Evolutionary conservation across 2,888 invertebrate species (phyloP).

Genomic region (Caenorhabditis becei): DNA sequence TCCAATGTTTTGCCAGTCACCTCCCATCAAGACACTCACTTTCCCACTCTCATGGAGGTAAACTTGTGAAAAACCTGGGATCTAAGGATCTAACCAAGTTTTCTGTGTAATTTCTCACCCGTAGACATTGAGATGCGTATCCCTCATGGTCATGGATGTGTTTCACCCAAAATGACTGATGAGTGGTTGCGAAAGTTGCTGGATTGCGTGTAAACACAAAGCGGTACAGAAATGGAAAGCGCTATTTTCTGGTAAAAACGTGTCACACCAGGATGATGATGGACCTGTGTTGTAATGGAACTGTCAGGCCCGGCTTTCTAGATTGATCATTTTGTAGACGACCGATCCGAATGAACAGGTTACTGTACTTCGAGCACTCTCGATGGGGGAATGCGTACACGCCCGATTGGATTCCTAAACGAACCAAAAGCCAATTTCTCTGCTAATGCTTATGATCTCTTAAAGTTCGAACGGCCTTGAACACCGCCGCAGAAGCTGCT

Average conservation of each 20-base stretch:
- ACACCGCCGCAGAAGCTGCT: constrained; percentile 19
- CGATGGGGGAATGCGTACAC: constrained; percentile 1
- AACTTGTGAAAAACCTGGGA: constrained; percentile 43
- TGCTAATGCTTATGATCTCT: constrained; percentile 55
- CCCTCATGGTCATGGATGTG: constrained; percentile 49
- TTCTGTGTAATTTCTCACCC: constrained; percentile 58
- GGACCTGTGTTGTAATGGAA: constrained; percentile 43
- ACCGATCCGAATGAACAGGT: neutral
- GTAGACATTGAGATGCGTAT: constrained; percentile 49
- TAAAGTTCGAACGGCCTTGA: constrained; percentile 59
- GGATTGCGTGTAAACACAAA: constrained; percentile 52
- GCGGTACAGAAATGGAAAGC: constrained; percentile 54
- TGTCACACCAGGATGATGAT: constrained; percentile 33
- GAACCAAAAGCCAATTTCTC: constrained; percentile 23
- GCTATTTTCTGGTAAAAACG: constrained; percentile 27
- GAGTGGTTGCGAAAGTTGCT: constrained; percentile 56
- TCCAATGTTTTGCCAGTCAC: neutral
- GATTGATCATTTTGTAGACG: constrained; percentile 19
- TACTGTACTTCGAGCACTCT: constrained; percentile 1
- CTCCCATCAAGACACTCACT: constrained; percentile 16
- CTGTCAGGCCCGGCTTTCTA: constrained; percentile 18
- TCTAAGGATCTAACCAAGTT: constrained; percentile 52
- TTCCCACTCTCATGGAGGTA: constrained; percentile 49
- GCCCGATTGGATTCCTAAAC: constrained; percentile 14
- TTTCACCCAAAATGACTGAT: constrained; percentile 58